These are phyloP conservation scores for Aleiodes testaceus DNA, from an alignment of 2,888 invertebrate genomes.

Conservation along the genomic window DNA sequence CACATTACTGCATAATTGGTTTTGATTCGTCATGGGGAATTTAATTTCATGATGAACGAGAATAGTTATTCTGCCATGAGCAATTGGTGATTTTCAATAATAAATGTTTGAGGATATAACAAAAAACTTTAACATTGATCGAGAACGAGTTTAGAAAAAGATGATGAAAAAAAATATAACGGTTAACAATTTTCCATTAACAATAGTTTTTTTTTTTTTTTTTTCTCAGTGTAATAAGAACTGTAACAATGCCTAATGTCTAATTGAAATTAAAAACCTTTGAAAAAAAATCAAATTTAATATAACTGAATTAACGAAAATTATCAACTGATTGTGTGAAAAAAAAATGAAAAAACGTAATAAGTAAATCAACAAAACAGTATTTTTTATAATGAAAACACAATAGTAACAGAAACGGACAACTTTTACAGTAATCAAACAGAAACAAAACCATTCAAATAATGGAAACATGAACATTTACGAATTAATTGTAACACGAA, in stretches of 20 bases:
- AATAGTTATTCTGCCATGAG: no score
- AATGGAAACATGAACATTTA: conserved; percentile 6
- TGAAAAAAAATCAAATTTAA: conserved; percentile 37
- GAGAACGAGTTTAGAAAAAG: neutral
- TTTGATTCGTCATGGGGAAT: no score
- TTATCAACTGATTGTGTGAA: conserved; percentile 7
- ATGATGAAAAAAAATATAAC: conserved; percentile 18
- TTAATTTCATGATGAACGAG: no score
- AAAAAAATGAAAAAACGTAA: neutral
- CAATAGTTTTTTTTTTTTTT: conserved; percentile 1
- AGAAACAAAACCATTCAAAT: conserved; percentile 14
- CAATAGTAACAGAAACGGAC: conserved; percentile 10
- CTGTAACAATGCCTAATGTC: conserved; percentile 8
- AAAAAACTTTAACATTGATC: conserved; percentile 49
- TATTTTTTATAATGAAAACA: conserved; percentile 24
- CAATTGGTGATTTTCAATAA: conserved; percentile 1
- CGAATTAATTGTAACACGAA: conserved; percentile 25
- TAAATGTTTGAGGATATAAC: neutral
- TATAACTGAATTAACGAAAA: conserved; percentile 8
- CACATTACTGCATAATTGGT: no score
- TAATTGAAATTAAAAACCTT: conserved; percentile 24
- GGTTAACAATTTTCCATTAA: conserved; percentile 28
- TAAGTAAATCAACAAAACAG: conserved; percentile 7
- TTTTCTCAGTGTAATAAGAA: conserved; percentile 21
- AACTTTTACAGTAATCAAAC: conserved; percentile 5